Conservation (phyloP, 2,888 invertebrate species). For the Abrostola triplasia region DNA sequence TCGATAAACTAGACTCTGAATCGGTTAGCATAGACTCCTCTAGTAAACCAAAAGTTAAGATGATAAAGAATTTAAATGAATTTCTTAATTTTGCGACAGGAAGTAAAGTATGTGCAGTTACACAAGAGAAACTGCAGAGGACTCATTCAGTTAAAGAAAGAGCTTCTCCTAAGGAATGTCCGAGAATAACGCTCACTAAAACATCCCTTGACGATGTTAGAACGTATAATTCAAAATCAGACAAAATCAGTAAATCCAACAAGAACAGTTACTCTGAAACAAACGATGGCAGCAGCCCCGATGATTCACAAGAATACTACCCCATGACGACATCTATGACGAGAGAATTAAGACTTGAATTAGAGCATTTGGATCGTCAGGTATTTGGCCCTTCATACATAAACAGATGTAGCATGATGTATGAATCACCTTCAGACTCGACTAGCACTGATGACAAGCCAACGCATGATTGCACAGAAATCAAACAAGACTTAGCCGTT, state of each 20-base stretch:
- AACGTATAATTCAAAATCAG: conserved; percentile 65
- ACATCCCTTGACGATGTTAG: conserved; percentile 75
- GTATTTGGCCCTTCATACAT: conserved; percentile 90
- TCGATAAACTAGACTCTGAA: conserved; percentile 86
- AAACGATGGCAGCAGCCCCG: conserved; percentile 91
- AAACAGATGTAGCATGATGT: conserved; percentile 76
- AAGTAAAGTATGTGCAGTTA: conserved; percentile 81
- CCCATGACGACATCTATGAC: conserved; percentile 96
- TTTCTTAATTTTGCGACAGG: conserved; percentile 93
- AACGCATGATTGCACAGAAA: conserved; percentile 65
- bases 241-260: conserved; percentile 66
- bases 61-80: conserved; percentile 95
- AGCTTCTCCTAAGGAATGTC: conserved; percentile 70
- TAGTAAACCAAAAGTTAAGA: conserved; percentile 80
- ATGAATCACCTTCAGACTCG: conserved; percentile 82
- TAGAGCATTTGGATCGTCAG: conserved; percentile 95
- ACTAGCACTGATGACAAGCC: conserved; percentile 80
- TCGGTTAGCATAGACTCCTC: conserved; percentile 71
- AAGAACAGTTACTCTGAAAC: conserved; percentile 72
- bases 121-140: conserved; percentile 74
- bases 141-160: conserved; percentile 77
- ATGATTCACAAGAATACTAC: conserved; percentile 94
- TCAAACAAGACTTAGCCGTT: conserved; percentile 64
- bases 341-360: conserved; percentile 93
- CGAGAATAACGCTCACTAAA: conserved; percentile 78